Percentiles rank a stretch among this genome's conserved stretches.
phyloP scores from a whole-genome alignment of 1,140 invertebrate species.

The Linepithema humile region DNA sequence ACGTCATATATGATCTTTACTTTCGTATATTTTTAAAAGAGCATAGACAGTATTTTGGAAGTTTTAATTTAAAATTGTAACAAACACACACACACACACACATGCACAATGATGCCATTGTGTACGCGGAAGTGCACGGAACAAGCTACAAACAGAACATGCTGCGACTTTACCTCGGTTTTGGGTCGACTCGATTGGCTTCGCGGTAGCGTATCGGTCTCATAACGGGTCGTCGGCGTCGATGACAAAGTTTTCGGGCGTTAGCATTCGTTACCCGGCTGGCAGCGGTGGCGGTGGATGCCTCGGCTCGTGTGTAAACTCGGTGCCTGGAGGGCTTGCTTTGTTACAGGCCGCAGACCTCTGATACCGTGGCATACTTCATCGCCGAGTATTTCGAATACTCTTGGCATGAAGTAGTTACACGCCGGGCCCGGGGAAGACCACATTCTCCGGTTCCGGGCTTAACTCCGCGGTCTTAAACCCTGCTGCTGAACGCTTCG shows the following conservation, averaged over 20 bases:
- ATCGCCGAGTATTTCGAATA: slow-evolving; percentile 73
- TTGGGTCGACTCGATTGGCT: slow-evolving; percentile 19
- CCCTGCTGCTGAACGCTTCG: background rate
- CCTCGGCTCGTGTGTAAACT: slow-evolving; percentile 64
- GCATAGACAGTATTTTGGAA: too few species aligned
- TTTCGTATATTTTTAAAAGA: background rate
- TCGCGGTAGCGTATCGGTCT: slow-evolving; percentile 32
- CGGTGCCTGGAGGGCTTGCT: slow-evolving; percentile 71
- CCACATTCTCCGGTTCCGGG: slow-evolving; percentile 60
- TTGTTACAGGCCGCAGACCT: slow-evolving; percentile 70
- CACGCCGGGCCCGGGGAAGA: slow-evolving; percentile 56
- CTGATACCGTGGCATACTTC: slow-evolving; percentile 72
- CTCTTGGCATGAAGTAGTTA: slow-evolving; percentile 71
- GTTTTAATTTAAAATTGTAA: background rate
- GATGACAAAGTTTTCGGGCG: slow-evolving; percentile 68
- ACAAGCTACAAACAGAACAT: background rate
- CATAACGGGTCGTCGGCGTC: slow-evolving; percentile 59
- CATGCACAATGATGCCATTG: background rate
- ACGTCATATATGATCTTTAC: background rate
- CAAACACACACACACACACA: background rate
- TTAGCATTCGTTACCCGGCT: slow-evolving; percentile 53
- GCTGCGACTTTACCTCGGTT: background rate
- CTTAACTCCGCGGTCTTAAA: slow-evolving; percentile 58
- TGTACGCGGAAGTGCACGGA: background rate
- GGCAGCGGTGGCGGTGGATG: slow-evolving; percentile 55